Evolutionary conservation across 2,888 invertebrate species (phyloP).

Genomic region (Sepioteuthis lessoniana): DNA sequence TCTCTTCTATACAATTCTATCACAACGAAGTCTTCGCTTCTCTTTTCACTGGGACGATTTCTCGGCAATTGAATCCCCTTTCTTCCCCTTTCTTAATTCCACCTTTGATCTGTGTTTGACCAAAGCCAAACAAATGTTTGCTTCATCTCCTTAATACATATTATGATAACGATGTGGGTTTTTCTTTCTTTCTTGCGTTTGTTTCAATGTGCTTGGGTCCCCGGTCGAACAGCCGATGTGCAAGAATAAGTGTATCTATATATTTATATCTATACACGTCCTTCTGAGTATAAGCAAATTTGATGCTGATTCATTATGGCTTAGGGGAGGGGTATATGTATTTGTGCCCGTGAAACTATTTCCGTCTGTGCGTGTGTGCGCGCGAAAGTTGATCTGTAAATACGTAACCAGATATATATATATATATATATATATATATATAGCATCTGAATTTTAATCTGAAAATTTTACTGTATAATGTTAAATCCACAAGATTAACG

Average conservation of each 20-base stretch:
- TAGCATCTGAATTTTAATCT: no score
- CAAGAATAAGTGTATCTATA: background rate
- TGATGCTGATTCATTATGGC: background rate
- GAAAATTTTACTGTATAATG: no score
- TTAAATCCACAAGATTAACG: no score
- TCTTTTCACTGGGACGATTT: no score
- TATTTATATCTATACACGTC: background rate
- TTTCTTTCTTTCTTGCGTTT: background rate
- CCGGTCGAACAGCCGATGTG: background rate
- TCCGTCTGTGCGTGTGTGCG: background rate
- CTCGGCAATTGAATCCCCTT: no score
- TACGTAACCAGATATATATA: background rate
- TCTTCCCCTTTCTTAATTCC: background rate
- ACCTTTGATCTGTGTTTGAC: constrained; percentile 12
- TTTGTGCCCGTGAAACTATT: background rate
- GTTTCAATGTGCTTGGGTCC: background rate
- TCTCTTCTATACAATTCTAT: no score
- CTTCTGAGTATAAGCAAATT: background rate
- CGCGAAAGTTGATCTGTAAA: background rate
- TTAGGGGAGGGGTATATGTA: background rate
- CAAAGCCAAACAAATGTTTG: background rate
- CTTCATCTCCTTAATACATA: constrained; percentile 18
- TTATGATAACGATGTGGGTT: constrained; percentile 13
- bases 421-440: no score
- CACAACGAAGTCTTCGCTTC: no score